A percentile compares a stretch with the other conserved stretches of the same genome.
Evolutionary conservation across 2,797 vertebrate genomes (phyloP).

Genomic region (Smutsia gigantea): DNA sequence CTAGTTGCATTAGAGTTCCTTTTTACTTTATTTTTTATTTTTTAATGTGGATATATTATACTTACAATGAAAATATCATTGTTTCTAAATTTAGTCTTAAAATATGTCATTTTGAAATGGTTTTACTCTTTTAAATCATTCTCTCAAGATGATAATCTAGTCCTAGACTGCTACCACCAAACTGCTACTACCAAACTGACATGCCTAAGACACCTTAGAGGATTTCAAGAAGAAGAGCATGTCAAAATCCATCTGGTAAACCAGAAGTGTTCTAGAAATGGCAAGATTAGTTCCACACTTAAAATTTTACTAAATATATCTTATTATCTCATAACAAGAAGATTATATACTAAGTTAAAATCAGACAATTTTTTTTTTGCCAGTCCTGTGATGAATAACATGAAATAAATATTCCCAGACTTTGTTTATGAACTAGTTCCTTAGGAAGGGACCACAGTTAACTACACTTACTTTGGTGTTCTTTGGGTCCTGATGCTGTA

Average conservation of each 20-base stretch:
- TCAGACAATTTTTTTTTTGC: neutral
- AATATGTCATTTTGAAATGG: neutral
- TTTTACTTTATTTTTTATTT: neutral
- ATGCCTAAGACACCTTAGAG: neutral
- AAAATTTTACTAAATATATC: neutral
- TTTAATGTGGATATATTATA: neutral
- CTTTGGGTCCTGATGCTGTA: neutral
- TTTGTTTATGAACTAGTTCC: neutral
- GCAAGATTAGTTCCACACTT: neutral
- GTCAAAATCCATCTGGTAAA: neutral
- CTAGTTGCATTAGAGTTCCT: neutral
- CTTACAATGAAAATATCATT: neutral
- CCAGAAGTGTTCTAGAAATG: neutral
- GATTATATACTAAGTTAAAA: neutral
- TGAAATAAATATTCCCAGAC: neutral
- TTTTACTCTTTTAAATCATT: slow-evolving; percentile 4
- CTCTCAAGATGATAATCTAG: neutral
- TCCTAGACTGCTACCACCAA: neutral
- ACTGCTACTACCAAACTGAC: neutral
- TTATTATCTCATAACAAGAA: neutral
- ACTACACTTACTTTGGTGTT: no score
- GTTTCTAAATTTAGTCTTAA: neutral
- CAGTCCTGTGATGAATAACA: neutral
- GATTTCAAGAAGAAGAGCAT: neutral
- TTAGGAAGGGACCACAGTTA: neutral